Base-by-base conservation (phyloP, 1,140 invertebrate genomes). In the Sarcophaga peregrina region DNA sequence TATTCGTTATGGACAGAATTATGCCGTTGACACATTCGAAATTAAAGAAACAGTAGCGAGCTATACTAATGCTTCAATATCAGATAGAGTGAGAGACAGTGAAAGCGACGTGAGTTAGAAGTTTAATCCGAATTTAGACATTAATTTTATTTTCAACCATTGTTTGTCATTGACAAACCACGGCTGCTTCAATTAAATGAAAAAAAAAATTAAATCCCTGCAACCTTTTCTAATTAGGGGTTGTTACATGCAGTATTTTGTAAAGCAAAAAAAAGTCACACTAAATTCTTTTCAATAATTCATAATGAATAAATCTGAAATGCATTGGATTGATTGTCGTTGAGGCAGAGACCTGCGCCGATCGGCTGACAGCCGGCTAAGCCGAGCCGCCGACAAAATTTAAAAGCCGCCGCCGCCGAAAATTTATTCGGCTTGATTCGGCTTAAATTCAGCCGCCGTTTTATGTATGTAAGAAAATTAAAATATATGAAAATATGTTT, bases 81-180 rank as follows among this genome's bases (percentile, higher is more conserved):
- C 25, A 37, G 1, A 37, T 37, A 37, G 25, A 37, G 25, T 2
- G 25, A 37, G 25, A 37, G 25, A 37, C 1, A 37, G 25, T 2
- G 25, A 37, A 4, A 37, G 25, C 1, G 25, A 37, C 1, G 25
- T 37, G 62, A 68, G 62, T 68, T n/a, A 68, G 62, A 47, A 9
- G 20, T 78, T 78, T 78, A 78, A 78, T 78, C 75, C 48, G 48
- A 78, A 78, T 78, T 78, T 78, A 78, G 75, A 78, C 75, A 78
- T 78, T 78, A 78, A 78, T 52, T 78, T 78, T 78, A 78, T 78
- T 78, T 78, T 50, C 17, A 47, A 78, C 47, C 25, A 50, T 78
- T 78, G 75, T 78, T 78, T 78, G 75, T 78, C 75, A 45, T 78
- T 78, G 47, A 78, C 75, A 78, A 78, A 78, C 75, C 47, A 11